Evolutionary conservation across 2,888 invertebrate species (phyloP).

Genomic region (Tipula lateralis): DNA sequence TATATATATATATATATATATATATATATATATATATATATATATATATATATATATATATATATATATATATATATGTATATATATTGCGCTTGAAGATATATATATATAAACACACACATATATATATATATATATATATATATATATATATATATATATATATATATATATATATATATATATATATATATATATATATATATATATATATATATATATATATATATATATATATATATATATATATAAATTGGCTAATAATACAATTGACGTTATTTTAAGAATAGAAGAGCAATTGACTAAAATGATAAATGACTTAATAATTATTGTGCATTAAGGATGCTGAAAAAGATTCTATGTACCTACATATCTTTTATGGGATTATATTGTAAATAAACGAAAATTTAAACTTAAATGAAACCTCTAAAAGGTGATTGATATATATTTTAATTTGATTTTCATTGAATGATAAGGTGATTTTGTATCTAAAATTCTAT

Average conservation of each 20-base stretch:
- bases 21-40: not conserved
- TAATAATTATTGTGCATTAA: conserved; percentile 15
- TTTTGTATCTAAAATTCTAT: not conserved
- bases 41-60: not conserved
- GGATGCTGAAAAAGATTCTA: not conserved
- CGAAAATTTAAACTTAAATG: not conserved
- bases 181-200: no score
- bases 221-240: no score
- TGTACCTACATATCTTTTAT: no score
- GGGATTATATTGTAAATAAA: not conserved
- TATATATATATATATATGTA: not conserved
- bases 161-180: no score
- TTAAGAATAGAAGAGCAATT: no score
- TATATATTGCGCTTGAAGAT: no score
- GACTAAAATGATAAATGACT: not conserved
- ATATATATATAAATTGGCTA: not conserved
- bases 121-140: no score
- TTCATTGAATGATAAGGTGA: not conserved
- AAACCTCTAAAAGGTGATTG: not conserved
- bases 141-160: no score
- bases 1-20: not conserved
- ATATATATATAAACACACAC: no score
- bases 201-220: no score
- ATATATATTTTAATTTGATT: conserved; percentile 9
- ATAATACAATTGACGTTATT: no score